Evolutionary conservation across 2,113 vertebrate genomes (phyloP).

Genomic region (Pelobates fuscus): DNA sequence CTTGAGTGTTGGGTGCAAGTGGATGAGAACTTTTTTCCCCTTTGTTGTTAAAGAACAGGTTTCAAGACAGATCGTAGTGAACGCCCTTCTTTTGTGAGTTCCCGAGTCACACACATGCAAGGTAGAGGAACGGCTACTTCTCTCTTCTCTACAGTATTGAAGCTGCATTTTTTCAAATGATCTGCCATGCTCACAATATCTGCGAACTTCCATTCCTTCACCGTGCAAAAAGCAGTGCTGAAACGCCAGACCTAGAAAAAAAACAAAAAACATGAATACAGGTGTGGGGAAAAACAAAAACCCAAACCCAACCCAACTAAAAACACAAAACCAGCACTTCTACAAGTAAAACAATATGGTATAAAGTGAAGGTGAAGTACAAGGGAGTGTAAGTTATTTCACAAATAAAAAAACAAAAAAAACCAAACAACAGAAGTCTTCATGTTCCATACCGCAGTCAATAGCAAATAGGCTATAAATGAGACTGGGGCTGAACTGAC

Average conservation of each 20-base stretch:
- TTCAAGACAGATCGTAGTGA: slow-evolving; percentile 89
- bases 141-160: slow-evolving; percentile 84
- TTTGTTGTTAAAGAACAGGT: slow-evolving; percentile 76
- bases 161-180: slow-evolving; percentile 91
- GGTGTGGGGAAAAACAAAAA: not conserved
- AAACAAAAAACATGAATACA: slow-evolving; percentile 42
- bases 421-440: too few relatives aligned
- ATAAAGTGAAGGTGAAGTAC: too few relatives aligned
- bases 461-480: too few relatives aligned
- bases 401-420: too few relatives aligned
- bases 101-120: slow-evolving; percentile 89
- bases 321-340: too few relatives aligned
- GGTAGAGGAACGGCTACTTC: slow-evolving; percentile 90
- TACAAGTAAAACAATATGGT: too few relatives aligned
- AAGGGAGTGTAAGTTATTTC: too few relatives aligned
- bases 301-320: too few relatives aligned
- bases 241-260: slow-evolving; percentile 91
- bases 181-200: slow-evolving; percentile 94
- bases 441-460: too few relatives aligned
- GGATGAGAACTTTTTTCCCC: slow-evolving; percentile 53
- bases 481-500: too few relatives aligned
- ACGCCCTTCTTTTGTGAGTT: slow-evolving; percentile 91
- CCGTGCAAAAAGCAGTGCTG: slow-evolving; percentile 93
- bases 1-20: slow-evolving; percentile 68
- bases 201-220: slow-evolving; percentile 89